Conservation (phyloP, 2,797 vertebrate species). For the Enoplosus armatus region DNA sequence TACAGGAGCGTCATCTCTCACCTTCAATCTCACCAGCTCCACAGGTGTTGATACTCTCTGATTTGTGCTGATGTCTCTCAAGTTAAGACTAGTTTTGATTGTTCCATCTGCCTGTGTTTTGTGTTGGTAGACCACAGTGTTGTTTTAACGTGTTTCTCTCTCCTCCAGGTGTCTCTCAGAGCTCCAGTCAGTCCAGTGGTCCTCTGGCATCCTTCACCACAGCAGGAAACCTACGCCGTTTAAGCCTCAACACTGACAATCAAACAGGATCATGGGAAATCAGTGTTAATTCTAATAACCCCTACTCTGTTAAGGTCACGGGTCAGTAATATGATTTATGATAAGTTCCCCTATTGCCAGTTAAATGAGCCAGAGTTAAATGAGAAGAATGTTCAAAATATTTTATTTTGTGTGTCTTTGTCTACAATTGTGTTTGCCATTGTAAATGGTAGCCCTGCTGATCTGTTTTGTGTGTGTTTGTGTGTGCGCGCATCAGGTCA, state of each 20-base stretch:
- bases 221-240: constrained; percentile 75
- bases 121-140: neutral
- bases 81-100: neutral
- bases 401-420: neutral
- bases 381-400: too few species aligned
- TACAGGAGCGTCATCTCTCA: constrained; percentile 71
- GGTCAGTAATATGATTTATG: constrained; percentile 67
- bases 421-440: neutral
- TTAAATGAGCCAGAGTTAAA: too few species aligned
- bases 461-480: neutral
- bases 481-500: constrained; percentile 65
- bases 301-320: constrained; percentile 77
- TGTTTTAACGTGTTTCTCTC: neutral
- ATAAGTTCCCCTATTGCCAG: too few species aligned
- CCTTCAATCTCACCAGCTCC: constrained; percentile 72
- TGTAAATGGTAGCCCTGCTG: neutral
- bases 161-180: constrained; percentile 74
- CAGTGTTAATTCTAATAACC: constrained; percentile 53
- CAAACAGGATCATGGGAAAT: constrained; percentile 77
- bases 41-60: constrained; percentile 71
- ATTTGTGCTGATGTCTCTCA: neutral
- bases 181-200: constrained; percentile 57
- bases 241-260: constrained; percentile 62
- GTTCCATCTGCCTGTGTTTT: neutral
- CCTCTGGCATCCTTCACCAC: constrained; percentile 66